These are phyloP conservation scores for Leptoclinus maculatus DNA, from an alignment of 2,797 vertebrate genomes.

Conservation along the genomic window DNA sequence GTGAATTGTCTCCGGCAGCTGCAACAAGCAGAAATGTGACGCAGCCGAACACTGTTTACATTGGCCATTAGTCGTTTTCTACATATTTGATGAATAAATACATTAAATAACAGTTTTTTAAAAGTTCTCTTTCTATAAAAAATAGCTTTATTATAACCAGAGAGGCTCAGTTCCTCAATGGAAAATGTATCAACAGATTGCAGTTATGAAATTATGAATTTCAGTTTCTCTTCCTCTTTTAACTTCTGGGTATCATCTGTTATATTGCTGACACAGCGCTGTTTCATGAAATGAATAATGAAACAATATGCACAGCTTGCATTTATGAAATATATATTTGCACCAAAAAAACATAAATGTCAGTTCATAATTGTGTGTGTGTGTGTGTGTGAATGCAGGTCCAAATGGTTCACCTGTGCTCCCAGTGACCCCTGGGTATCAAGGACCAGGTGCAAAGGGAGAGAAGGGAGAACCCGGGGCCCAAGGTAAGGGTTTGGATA, in stretches of 20 bases:
- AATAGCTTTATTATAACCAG: not conserved
- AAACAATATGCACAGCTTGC: not conserved
- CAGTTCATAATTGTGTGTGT: not conserved
- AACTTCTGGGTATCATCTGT: not conserved
- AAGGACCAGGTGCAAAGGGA: slow-evolving; percentile 59
- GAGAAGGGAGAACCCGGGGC: slow-evolving; percentile 51
- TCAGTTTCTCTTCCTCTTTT: slow-evolving; percentile 55
- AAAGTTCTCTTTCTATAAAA: not conserved
- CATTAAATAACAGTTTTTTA: not conserved
- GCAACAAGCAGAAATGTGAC: not conserved
- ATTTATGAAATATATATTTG: not conserved
- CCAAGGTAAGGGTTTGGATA: slow-evolving; percentile 28
- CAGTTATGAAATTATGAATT: slow-evolving; percentile 10
- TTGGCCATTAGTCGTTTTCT: not conserved
- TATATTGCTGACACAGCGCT: slow-evolving; percentile 24
- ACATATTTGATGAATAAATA: not conserved
- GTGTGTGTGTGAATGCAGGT: slow-evolving; percentile 31
- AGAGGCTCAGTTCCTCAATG: not conserved
- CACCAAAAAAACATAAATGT: not conserved
- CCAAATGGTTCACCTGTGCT: slow-evolving; percentile 10
- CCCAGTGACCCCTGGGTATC: slow-evolving; percentile 21
- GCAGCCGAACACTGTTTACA: not conserved
- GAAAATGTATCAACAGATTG: slow-evolving; percentile 23
- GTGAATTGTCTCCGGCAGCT: not conserved
- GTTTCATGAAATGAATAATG: not conserved